These are phyloP conservation scores for Crotalus tigris DNA, from an alignment of 2,113 vertebrate genomes.

Conservation along the genomic window DNA sequence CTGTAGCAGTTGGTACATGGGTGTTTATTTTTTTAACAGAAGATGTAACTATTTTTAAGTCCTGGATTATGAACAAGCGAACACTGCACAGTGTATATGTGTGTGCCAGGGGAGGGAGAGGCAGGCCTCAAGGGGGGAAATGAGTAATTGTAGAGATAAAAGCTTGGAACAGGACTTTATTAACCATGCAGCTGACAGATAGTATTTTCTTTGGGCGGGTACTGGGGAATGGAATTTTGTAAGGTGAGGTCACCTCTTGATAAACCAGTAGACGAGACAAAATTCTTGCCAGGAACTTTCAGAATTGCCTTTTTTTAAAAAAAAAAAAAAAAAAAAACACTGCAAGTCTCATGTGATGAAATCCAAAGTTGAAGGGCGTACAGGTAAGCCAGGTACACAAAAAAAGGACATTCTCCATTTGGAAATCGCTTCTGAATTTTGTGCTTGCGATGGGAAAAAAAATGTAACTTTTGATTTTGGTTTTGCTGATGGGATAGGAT, in stretches of 20 bases:
- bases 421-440: background rate
- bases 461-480: background rate
- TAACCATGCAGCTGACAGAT: constrained; percentile 63
- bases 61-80: constrained; percentile 43
- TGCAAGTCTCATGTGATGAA: background rate
- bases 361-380: background rate
- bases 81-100: constrained; percentile 3
- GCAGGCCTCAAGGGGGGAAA: constrained; percentile 48
- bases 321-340: background rate
- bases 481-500: background rate
- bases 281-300: constrained; percentile 41
- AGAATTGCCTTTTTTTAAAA: constrained; percentile 19
- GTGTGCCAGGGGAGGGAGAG: constrained; percentile 51
- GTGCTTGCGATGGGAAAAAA: background rate
- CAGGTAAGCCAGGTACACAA: background rate
- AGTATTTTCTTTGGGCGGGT: constrained; percentile 62
- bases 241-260: constrained; percentile 58
- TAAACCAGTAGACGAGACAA: constrained; percentile 48
- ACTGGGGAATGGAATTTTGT: constrained; percentile 50
- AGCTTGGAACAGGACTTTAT: constrained; percentile 61
- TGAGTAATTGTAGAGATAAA: constrained; percentile 68
- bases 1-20: background rate
- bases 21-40: constrained; percentile 41
- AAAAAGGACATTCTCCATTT: background rate
- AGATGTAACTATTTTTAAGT: constrained; percentile 59